phyloP scores from a whole-genome alignment of 2,113 vertebrate genomes.

The Charina bottae region DNA sequence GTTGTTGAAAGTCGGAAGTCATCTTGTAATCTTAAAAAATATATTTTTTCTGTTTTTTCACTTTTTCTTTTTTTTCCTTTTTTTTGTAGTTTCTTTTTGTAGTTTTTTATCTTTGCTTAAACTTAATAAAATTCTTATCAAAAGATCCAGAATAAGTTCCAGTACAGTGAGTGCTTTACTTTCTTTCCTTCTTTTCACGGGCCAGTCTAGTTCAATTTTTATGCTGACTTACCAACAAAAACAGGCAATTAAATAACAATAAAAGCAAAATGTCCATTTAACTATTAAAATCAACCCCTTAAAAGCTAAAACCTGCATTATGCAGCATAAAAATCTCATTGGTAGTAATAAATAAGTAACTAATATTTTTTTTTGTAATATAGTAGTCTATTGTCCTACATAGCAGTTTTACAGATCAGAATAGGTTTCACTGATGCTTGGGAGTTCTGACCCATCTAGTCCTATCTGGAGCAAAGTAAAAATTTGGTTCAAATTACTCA shows the following conservation, averaged over 20 bases:
- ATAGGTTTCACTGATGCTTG: background rate
- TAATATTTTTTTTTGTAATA: background rate
- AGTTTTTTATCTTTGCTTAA: too few species aligned
- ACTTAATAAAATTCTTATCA: too few species aligned
- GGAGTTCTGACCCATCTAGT: background rate
- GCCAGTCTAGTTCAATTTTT: background rate
- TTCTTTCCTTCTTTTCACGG: background rate
- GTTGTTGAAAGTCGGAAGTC: too few species aligned
- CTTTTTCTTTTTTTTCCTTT: too few species aligned
- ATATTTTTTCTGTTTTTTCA: too few species aligned
- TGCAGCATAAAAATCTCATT: background rate
- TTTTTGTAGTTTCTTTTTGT: too few species aligned
- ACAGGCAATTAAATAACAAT: background rate
- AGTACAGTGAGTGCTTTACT: background rate
- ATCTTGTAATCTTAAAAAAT: too few species aligned
- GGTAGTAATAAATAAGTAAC: background rate
- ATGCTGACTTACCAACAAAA: background rate
- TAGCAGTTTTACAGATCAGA: background rate
- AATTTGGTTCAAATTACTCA: background rate
- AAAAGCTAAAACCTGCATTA: background rate
- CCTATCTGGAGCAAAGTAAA: background rate
- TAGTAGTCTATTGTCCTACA: background rate
- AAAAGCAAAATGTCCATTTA: background rate
- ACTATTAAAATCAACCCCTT: background rate
- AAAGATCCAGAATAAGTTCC: too few species aligned